A percentile compares a stretch with the other conserved stretches of the same genome.
Evolutionary conservation across 2,888 invertebrate genomes (phyloP).

Genomic region (Plebejus melissa): DNA sequence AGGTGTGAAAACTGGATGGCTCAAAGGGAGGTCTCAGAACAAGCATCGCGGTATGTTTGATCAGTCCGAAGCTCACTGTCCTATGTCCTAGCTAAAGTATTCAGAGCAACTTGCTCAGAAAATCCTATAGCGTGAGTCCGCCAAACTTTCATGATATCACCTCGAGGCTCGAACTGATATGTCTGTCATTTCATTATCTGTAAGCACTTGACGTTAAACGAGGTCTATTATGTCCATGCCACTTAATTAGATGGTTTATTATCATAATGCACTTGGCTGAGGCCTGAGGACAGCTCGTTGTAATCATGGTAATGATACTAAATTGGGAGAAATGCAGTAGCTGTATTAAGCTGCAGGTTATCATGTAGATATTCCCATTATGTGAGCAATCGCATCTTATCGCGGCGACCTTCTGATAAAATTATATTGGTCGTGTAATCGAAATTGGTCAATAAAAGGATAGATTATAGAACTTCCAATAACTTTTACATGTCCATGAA

Average conservation of each 20-base stretch:
- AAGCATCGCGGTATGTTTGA: too few species aligned
- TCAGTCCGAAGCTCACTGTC: too few species aligned
- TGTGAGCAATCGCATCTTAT: neutral
- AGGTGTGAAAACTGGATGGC: neutral
- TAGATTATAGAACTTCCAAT: neutral
- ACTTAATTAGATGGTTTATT: neutral
- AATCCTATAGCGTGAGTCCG: neutral
- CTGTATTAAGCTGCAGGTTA: neutral
- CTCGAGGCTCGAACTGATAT: neutral
- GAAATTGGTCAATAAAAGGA: neutral
- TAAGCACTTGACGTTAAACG: neutral
- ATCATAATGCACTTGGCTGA: neutral
- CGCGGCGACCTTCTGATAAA: neutral
- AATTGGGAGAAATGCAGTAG: constrained; percentile 4
- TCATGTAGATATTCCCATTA: neutral
- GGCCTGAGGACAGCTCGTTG: neutral
- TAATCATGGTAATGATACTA: neutral
- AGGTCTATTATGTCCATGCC: neutral
- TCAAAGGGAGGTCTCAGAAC: neutral
- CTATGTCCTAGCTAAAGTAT: neutral
- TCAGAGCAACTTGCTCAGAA: neutral
- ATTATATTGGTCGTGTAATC: neutral
- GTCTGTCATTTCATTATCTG: neutral
- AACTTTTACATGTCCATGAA: neutral
- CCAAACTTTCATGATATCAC: neutral